These are phyloP conservation scores for Trissolcus japonicus DNA, from an alignment of 2,888 invertebrate genomes.

Conservation along the genomic window DNA sequence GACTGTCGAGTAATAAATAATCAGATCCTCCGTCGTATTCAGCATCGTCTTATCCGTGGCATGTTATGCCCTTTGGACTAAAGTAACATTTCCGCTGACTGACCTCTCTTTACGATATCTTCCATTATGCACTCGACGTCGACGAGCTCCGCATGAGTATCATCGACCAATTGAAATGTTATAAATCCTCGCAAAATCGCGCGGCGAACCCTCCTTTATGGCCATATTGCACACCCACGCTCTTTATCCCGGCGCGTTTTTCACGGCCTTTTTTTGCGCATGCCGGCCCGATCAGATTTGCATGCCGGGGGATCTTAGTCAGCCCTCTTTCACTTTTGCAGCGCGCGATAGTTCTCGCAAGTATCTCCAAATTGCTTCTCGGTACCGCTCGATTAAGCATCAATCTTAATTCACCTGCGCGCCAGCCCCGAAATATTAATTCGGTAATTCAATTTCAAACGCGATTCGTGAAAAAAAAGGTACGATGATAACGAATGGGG, in stretches of 20 bases:
- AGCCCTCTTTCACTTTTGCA: slow-evolving; percentile 62
- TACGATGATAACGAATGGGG: slow-evolving; percentile 28
- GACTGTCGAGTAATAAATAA: slow-evolving; percentile 36
- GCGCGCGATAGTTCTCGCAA: slow-evolving; percentile 39
- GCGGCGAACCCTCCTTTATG: slow-evolving; percentile 51
- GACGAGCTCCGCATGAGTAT: slow-evolving; percentile 53
- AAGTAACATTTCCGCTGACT: slow-evolving; percentile 51
- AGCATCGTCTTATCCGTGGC: slow-evolving; percentile 33
- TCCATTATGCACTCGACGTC: slow-evolving; percentile 51
- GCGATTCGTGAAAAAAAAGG: slow-evolving; percentile 24
- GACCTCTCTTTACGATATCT: slow-evolving; percentile 55
- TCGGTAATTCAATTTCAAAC: slow-evolving; percentile 41
- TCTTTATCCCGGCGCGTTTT: slow-evolving; percentile 51
- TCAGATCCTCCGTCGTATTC: slow-evolving; percentile 22
- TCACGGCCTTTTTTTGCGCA: slow-evolving; percentile 32
- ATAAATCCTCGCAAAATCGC: slow-evolving; percentile 58
- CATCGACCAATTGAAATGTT: slow-evolving; percentile 57
- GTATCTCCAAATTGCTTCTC: slow-evolving; percentile 22
- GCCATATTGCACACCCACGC: slow-evolving; percentile 53
- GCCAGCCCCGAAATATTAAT: slow-evolving; percentile 30
- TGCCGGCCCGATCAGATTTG: slow-evolving; percentile 65
- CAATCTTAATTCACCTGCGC: slow-evolving; percentile 29
- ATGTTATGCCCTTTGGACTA: slow-evolving; percentile 41
- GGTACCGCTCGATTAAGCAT: slow-evolving; percentile 24
- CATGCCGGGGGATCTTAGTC: slow-evolving; percentile 70